Evolutionary conservation across 2,888 invertebrate genomes (phyloP), one percentile per base, ranked within the genome.

Genomic region (Heliconius ismenius): DNA sequence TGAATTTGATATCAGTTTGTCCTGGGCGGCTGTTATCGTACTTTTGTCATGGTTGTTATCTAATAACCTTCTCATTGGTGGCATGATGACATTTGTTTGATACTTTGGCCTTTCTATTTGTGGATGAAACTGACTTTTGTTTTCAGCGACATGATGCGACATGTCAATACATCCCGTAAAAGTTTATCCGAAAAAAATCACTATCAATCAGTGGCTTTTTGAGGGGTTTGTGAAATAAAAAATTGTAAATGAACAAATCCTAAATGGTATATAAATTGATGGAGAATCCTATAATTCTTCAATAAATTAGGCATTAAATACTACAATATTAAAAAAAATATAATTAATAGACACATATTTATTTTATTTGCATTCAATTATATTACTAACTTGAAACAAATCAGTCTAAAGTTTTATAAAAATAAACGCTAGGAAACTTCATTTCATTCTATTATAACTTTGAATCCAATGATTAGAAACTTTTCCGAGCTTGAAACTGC

Each of bases 381-480:
- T 18, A 64, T n/a, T 64, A 64, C n/a, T 21, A 11, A 28, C 21
- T 32, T 32, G 1, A 32, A 18, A 64, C 18, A 36, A 64, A 21
- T 64, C 21, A 36, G 36, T 36, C 21, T 10, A 64, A 32, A 18
- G n/a, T 9, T 13, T n/a, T n/a, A 39, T 39, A 65, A 13, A 65
- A 65, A 13, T 65, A 39, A 36, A 36, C n/a, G 21, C 18, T n/a
- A 36, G 36, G 10, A 65, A 64, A 65, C 36, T 39, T 65, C 39
- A 24, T 39, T 39, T 39, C 65, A n/a, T 39, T 65, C 39, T 36
- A 65, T 39, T 65, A 65, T 65, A 65, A 65, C 36, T 65, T 65
- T 65, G 65, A 65, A 65, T 65, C 65, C 24, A 65, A 39, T 65
- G 65, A 65, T 39, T 10, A 65, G n/a, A 1, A 65, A 65, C 65